A percentile compares a stretch with the other conserved stretches of the same genome.
Evolutionary conservation across 2,797 vertebrate genomes (phyloP).

Genomic region (Squalus acanthias): DNA sequence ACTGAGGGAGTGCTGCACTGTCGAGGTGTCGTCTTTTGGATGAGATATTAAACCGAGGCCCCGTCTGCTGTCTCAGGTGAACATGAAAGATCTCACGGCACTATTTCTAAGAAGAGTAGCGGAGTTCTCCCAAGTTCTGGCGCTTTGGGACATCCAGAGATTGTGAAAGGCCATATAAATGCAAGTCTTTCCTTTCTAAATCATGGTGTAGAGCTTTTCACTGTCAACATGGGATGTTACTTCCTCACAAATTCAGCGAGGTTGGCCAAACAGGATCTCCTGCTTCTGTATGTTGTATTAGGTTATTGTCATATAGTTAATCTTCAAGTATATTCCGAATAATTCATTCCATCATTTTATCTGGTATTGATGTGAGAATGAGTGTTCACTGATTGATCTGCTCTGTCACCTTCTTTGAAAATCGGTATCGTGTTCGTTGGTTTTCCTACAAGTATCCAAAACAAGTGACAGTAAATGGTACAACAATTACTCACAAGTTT

Average conservation of each 20-base stretch:
- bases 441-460: neutral
- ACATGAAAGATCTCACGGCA: too few species aligned
- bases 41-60: too few species aligned
- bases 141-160: too few species aligned
- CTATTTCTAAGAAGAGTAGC: too few species aligned
- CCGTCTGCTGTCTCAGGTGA: too few species aligned
- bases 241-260: neutral
- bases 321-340: neutral
- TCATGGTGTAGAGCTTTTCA: too few species aligned
- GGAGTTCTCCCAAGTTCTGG: too few species aligned
- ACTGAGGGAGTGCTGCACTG: too few species aligned
- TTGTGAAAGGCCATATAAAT: too few species aligned
- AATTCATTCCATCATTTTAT: neutral
- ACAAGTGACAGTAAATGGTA: slow-evolving; percentile 15
- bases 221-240: neutral
- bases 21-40: too few species aligned
- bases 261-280: neutral
- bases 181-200: too few species aligned
- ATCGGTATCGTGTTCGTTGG: neutral
- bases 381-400: neutral
- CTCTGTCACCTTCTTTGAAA: neutral
- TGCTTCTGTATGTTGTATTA: neutral
- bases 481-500: neutral
- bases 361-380: neutral
- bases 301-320: neutral